Percentiles rank a stretch among this genome's conserved stretches.
These are phyloP conservation scores for Corythaeola cristata DNA, from an alignment of 2,113 vertebrate genomes.

Conservation along the genomic window DNA sequence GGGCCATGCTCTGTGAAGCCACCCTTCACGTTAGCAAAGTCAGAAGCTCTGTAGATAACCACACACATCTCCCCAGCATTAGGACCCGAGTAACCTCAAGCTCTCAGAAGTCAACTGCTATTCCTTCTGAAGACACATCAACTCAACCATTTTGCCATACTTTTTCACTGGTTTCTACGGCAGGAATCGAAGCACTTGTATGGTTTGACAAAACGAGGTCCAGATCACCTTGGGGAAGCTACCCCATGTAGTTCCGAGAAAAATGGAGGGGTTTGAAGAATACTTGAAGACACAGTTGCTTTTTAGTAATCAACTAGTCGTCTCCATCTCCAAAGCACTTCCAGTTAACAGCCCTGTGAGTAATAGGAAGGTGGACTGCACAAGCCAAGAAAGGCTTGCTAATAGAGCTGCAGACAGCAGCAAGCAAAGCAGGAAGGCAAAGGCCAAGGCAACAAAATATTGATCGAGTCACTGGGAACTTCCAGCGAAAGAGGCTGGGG, in stretches of 20 bases:
- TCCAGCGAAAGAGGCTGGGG: neutral
- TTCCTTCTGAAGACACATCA: neutral
- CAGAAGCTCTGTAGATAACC: neutral
- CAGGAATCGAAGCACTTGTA: constrained; percentile 21
- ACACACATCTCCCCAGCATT: neutral
- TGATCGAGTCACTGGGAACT: neutral
- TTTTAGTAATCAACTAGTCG: constrained; percentile 31
- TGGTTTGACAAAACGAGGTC: neutral
- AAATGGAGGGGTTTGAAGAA: neutral
- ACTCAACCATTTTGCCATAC: neutral
- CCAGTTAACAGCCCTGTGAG: constrained; percentile 32
- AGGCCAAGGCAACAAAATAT: neutral
- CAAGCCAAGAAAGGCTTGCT: neutral
- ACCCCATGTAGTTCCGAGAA: neutral
- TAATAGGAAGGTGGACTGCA: neutral
- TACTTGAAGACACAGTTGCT: constrained; percentile 35
- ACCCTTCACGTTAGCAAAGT: neutral
- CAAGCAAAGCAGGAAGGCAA: neutral
- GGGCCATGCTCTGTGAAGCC: neutral
- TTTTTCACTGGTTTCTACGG: neutral
- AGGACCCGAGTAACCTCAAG: neutral
- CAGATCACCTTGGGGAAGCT: neutral
- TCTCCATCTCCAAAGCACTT: constrained; percentile 47
- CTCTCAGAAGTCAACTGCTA: neutral
- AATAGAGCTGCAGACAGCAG: constrained; percentile 13